Evolutionary conservation across 2,113 vertebrate species (phyloP).

Genomic region (western clawed frog (Xenopus tropicalis)): UCB_Xtro_10.0 CM004443.2:88399501-88400000

Average conservation of each 20-base stretch:
- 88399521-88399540: slow-evolving; percentile 77
- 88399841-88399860: no score
- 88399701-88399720: slow-evolving; percentile 73
- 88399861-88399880: no score
- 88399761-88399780: slow-evolving; percentile 55
- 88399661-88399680: slow-evolving; percentile 74
- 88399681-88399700: slow-evolving; percentile 85
- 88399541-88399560: slow-evolving; percentile 77
- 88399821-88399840: neutral
- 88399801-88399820: slow-evolving; percentile 36
- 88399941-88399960: no score
- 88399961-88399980: no score
- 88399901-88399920: no score
- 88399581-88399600: slow-evolving; percentile 80
- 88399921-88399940: no score
- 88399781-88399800: slow-evolving; percentile 51
- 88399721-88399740: slow-evolving; percentile 5
- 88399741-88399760: slow-evolving; percentile 54
- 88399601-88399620: slow-evolving; percentile 73
- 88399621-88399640: slow-evolving; percentile 76
- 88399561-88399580: slow-evolving; percentile 79
- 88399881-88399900: no score
- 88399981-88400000: no score
- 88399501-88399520: slow-evolving; percentile 54
- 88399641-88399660: slow-evolving; percentile 74